Evolutionary conservation across 2,888 invertebrate genomes (phyloP).

Genomic region (Temnothorax ravouxi): DNA sequence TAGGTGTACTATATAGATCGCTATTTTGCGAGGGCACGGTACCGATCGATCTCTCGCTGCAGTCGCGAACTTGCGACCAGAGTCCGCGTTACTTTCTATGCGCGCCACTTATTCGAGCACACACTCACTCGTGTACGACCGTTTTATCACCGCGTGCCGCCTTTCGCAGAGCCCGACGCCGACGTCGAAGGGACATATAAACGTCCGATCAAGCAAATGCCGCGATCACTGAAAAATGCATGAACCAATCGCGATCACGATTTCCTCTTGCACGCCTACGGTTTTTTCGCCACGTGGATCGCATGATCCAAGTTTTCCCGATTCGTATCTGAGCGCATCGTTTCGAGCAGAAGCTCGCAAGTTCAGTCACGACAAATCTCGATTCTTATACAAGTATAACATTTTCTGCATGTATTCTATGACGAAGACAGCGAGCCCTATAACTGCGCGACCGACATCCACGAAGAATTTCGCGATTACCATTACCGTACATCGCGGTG

Average conservation of each 20-base stretch:
- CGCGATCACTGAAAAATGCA: conserved; percentile 76
- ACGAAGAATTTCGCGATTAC: background rate
- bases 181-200: conserved; percentile 58
- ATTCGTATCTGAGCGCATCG: background rate
- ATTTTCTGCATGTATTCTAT: background rate
- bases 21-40: conserved; percentile 49
- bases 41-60: conserved; percentile 52
- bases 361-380: conserved; percentile 1
- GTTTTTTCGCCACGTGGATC: conserved; percentile 30
- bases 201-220: conserved; percentile 77
- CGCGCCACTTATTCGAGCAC: conserved; percentile 47
- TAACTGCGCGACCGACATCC: background rate
- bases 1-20: conserved; percentile 22
- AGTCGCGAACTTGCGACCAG: conserved; percentile 43
- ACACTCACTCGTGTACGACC: conserved; percentile 44
- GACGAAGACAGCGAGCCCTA: background rate
- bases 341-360: background rate
- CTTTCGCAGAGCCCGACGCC: conserved; percentile 49
- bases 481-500: background rate
- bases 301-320: conserved; percentile 19
- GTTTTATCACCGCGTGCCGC: conserved; percentile 33
- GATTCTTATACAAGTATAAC: background rate
- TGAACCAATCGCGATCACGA: conserved; percentile 75
- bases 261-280: conserved; percentile 32
- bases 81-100: conserved; percentile 20